A percentile compares a stretch with the other conserved stretches of the same genome.
Conservation (phyloP, 2,113 vertebrate species). For the Notechis scutatus region DNA sequence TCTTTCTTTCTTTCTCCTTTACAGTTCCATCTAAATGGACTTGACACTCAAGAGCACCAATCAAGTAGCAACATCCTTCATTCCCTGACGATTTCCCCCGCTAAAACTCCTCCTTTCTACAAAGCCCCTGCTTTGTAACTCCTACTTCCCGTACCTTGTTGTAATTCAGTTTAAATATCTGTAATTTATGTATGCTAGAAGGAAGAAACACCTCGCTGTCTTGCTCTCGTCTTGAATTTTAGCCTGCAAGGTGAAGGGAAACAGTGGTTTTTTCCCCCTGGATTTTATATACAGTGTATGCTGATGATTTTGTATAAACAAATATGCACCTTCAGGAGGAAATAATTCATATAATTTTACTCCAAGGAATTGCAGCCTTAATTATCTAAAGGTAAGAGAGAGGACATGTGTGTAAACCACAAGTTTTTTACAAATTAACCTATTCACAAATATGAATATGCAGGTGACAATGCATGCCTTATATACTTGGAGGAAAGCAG, state of each 20-base stretch:
- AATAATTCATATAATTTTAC: not conserved
- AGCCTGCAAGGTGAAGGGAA: not conserved
- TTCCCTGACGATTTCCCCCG: accelerated
- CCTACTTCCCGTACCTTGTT: not conserved
- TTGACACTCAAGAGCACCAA: not conserved
- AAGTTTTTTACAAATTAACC: constrained; percentile 14
- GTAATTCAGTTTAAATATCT: not conserved
- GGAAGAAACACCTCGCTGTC: not conserved
- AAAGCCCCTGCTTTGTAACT: not conserved
- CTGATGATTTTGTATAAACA: not conserved
- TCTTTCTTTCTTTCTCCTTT: not conserved
- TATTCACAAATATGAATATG: constrained; percentile 46
- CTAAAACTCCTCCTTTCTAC: not conserved
- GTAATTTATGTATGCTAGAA: not conserved
- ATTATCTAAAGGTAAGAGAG: not conserved
- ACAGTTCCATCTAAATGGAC: not conserved
- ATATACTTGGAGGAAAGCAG: constrained; percentile 61
- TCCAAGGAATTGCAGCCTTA: not conserved
- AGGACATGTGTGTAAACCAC: not conserved
- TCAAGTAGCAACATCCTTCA: not conserved
- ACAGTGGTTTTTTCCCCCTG: not conserved
- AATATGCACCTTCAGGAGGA: not conserved
- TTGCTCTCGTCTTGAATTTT: not conserved
- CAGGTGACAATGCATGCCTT: constrained; percentile 47
- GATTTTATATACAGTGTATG: not conserved